Evolutionary conservation across 1,140 invertebrate genomes (phyloP).

Genomic region (Tetramorium simillimum): DNA sequence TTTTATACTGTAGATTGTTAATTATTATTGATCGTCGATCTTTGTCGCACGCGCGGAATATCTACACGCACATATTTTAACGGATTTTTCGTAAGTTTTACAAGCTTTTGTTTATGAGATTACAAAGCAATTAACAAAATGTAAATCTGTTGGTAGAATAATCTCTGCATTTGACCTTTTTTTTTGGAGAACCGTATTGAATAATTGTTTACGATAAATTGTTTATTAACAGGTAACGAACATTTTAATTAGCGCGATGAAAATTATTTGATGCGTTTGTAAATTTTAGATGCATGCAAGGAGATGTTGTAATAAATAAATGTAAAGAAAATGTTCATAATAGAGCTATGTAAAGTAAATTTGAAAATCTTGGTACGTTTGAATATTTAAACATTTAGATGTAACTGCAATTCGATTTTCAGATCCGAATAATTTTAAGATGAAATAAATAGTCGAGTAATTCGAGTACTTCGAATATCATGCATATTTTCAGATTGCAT

Average conservation of each 20-base stretch:
- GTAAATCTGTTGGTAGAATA: background rate
- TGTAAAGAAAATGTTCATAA: background rate
- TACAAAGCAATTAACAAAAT: background rate
- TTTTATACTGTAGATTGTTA: slow-evolving; percentile 17
- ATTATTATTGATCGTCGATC: slow-evolving; percentile 7
- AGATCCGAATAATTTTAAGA: slow-evolving; percentile 9
- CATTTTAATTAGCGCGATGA: background rate
- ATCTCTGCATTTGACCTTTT: background rate
- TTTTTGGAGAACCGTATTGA: background rate
- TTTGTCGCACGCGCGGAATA: slow-evolving; percentile 5
- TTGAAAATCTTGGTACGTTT: background rate
- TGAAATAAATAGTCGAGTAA: slow-evolving; percentile 32
- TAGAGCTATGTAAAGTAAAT: slow-evolving; percentile 25
- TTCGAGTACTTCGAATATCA: slow-evolving; percentile 15
- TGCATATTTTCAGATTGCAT: background rate
- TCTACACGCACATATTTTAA: slow-evolving; percentile 40
- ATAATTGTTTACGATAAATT: background rate
- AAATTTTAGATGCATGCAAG: slow-evolving; percentile 11
- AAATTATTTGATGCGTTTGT: slow-evolving; percentile 17
- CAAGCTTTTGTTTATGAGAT: background rate
- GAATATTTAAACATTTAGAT: slow-evolving; percentile 9
- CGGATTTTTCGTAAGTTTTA: slow-evolving; percentile 5
- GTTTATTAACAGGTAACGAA: background rate
- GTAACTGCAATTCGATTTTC: slow-evolving; percentile 11
- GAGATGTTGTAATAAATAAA: background rate